Evolutionary conservation across 23 tunicate genomes (phyloP), one percentile per base, ranked within the genome.

Genomic region (Trididemnum clinides): DNA sequence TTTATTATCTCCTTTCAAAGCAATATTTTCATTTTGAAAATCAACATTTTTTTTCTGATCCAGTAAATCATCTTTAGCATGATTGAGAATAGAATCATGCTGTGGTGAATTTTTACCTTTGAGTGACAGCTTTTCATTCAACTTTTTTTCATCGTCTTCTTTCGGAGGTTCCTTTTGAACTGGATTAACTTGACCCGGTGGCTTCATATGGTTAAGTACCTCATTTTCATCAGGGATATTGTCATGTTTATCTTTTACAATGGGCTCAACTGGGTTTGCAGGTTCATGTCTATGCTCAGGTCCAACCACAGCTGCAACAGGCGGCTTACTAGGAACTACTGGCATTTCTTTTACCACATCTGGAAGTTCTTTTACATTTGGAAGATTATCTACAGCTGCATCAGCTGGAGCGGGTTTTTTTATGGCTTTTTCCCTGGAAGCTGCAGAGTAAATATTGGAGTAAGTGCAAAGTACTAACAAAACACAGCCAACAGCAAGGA

Each of bases 211-310:
- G 72, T n/a, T n/a, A n/a, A n/a, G n/a, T n/a, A n/a, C n/a, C 62
- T 26, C 77, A 87, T 30, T 30, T 59, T 34, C 63, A 36, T 72
- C 79, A 31, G 65, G 51, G 12, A 4, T 39, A 1, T 59, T 31
- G 69, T 78, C 85, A 32, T 39, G 57, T 27, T 3, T 39, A 85
- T 65, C 32, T 57, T 62, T 37, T 39, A 34, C 51, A 12, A 22
- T 33, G 1, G 64, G 65, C 25, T 85, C 82, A 44, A 90, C 38
- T 0, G 98, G 98, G 33, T 89, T 94, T 1, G 90, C 86, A 25
- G 98, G 98, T 77, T 94, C 98, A 82, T 94, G 98, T 26, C 98
- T 35, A 64, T 94, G 98, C 20, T 85, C 93, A 62, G 80, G 37
- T 1, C 84, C 87, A 21, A 85, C 85, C 1, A 82, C 88, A 81